phyloP scores from a whole-genome alignment of 1,140 invertebrate genomes.

The Limonius californicus region DNA sequence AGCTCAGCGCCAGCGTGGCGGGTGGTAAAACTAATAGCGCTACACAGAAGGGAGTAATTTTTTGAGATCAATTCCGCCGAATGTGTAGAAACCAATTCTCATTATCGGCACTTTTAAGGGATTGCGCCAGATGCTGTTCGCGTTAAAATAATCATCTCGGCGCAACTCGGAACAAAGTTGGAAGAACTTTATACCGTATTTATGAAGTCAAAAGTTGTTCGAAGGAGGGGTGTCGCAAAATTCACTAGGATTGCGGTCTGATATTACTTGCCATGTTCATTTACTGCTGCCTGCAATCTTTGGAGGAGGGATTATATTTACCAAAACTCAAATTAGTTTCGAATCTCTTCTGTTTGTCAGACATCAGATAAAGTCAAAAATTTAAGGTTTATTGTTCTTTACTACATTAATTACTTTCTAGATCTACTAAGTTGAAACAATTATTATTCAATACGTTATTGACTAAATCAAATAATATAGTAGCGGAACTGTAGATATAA shows the following conservation, averaged over 20 bases:
- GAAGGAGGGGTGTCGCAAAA: slow-evolving; percentile 5
- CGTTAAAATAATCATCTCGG: slow-evolving; percentile 29
- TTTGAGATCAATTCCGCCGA: too few relatives aligned
- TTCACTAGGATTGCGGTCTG: slow-evolving; percentile 19
- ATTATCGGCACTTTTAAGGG: not conserved
- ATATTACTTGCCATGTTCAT: slow-evolving; percentile 27
- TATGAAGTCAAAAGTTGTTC: slow-evolving; percentile 22
- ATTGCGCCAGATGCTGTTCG: slow-evolving; percentile 19
- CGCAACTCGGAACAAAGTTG: slow-evolving; percentile 19
- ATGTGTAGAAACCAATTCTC: not conserved
- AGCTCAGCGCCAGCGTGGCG: slow-evolving; percentile 32
- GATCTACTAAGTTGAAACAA: too few relatives aligned
- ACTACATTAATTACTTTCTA: too few relatives aligned
- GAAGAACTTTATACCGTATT: slow-evolving; percentile 28
- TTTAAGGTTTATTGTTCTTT: too few relatives aligned
- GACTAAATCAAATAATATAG: too few relatives aligned
- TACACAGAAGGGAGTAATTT: slow-evolving; percentile 14
- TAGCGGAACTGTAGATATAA: too few relatives aligned
- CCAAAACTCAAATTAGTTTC: not conserved
- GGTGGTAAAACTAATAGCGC: slow-evolving; percentile 43
- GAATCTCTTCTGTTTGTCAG: not conserved
- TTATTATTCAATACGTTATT: too few relatives aligned
- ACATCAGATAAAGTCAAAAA: too few relatives aligned
- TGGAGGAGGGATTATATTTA: not conserved
- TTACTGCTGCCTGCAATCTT: slow-evolving; percentile 17